Percentiles rank a stretch among this genome's conserved stretches.
Evolutionary conservation across 2,113 vertebrate genomes (phyloP).

Genomic region (Cebus imitator): DNA sequence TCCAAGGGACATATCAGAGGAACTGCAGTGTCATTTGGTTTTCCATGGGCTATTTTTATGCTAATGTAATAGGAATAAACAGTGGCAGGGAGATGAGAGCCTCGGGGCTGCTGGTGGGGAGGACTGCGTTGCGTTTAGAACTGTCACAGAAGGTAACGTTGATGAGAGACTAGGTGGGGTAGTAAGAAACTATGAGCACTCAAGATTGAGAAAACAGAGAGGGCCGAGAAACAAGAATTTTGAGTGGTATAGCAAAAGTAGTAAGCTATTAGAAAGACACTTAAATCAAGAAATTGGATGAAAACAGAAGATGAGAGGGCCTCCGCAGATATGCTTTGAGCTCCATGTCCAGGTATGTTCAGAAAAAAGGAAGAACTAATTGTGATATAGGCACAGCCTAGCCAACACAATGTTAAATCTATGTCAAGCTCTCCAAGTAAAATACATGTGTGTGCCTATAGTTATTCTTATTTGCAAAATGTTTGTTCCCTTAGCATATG

Average conservation of each 20-base stretch:
- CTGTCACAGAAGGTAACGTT: neutral
- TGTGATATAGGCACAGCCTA: neutral
- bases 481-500: neutral
- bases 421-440: neutral
- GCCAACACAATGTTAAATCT: neutral
- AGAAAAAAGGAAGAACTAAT: neutral
- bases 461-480: neutral
- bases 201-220: neutral
- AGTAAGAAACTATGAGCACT: neutral
- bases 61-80: neutral
- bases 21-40: neutral
- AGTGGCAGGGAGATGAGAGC: neutral
- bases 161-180: neutral
- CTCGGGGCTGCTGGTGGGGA: neutral
- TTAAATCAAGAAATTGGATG: neutral
- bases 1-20: neutral
- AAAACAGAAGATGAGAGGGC: neutral
- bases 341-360: neutral
- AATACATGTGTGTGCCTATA: neutral
- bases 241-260: slow-evolving; percentile 1
- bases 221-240: neutral
- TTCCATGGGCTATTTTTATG: neutral
- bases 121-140: neutral
- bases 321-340: neutral
- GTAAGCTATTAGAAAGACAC: neutral